Conservation (phyloP, 2,113 vertebrate species). For the Pogona vitticeps region DNA sequence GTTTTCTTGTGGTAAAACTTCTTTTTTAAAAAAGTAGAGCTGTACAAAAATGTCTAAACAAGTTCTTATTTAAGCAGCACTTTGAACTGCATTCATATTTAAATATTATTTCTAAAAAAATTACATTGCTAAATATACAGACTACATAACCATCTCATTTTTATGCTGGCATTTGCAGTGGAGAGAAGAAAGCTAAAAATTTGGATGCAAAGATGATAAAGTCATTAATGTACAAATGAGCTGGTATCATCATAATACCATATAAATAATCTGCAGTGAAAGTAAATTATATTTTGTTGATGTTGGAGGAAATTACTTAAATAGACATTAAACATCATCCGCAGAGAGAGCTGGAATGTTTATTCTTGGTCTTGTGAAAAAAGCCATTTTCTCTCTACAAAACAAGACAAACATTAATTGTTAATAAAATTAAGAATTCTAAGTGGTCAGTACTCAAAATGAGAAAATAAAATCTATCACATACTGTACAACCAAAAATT, state of each 20-base stretch:
- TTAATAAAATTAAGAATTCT: conserved; percentile 33
- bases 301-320: conserved; percentile 76
- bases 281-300: conserved; percentile 60
- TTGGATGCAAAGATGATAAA: conserved; percentile 66
- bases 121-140: conserved; percentile 88
- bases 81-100: conserved; percentile 73
- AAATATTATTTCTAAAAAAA: conserved; percentile 80
- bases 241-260: conserved; percentile 78
- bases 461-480: neutral
- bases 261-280: conserved; percentile 78
- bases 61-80: conserved; percentile 74
- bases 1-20: conserved; percentile 80
- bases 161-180: conserved; percentile 81
- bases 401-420: conserved; percentile 21
- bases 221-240: conserved; percentile 68
- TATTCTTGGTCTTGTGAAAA: conserved; percentile 92
- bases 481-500: too few species aligned
- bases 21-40: conserved; percentile 72
- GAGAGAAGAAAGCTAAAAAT: conserved; percentile 70
- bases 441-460: neutral
- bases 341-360: conserved; percentile 90
- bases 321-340: conserved; percentile 85
- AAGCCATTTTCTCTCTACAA: conserved; percentile 97
- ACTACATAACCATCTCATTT: conserved; percentile 82
- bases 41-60: conserved; percentile 78